Conservation (phyloP, 2,888 invertebrate species). For the Mimumesa dahlbomi region DNA sequence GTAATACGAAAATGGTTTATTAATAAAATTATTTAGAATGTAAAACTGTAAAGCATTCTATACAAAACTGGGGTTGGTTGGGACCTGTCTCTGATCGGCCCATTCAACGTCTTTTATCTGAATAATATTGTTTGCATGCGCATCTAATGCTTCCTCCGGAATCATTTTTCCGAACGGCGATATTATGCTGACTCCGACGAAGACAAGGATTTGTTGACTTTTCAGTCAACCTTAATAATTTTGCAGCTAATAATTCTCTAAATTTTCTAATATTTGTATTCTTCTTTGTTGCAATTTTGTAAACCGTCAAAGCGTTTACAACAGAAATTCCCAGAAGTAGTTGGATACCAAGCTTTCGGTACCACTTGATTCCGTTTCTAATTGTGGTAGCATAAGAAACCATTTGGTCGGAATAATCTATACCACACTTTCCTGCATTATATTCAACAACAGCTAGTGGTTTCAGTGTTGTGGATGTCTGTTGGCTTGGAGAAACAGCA, state of each 20-base stretch:
- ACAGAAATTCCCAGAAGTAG: constrained; percentile 25
- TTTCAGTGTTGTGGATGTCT: constrained; percentile 20
- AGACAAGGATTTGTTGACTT: constrained; percentile 16
- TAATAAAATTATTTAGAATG: too few relatives aligned
- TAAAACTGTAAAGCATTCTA: too few relatives aligned
- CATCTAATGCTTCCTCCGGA: constrained; percentile 27
- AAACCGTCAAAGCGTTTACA: constrained; percentile 24
- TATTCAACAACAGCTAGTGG: constrained; percentile 18
- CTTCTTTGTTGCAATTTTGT: constrained; percentile 28
- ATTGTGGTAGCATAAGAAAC: constrained; percentile 28
- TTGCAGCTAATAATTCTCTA: constrained; percentile 22
- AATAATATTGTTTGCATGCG: constrained; percentile 23
- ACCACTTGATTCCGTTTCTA: constrained; percentile 20
- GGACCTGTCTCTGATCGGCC: too few relatives aligned
- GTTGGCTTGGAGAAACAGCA: constrained; percentile 22
- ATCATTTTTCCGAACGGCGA: constrained; percentile 32
- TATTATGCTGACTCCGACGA: constrained; percentile 20
- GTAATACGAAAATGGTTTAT: too few relatives aligned
- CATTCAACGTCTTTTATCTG: constrained; percentile 16
- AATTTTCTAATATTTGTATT: constrained; percentile 24
- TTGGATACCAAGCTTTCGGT: constrained; percentile 25
- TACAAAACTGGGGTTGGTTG: too few relatives aligned
- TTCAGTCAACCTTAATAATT: constrained; percentile 27
- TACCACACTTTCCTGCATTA: constrained; percentile 21
- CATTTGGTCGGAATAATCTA: constrained; percentile 28